Evolutionary conservation across 2,888 invertebrate species (phyloP), one percentile per base, ranked within the genome.

Genomic region (Sclerodermus sp.): DNA sequence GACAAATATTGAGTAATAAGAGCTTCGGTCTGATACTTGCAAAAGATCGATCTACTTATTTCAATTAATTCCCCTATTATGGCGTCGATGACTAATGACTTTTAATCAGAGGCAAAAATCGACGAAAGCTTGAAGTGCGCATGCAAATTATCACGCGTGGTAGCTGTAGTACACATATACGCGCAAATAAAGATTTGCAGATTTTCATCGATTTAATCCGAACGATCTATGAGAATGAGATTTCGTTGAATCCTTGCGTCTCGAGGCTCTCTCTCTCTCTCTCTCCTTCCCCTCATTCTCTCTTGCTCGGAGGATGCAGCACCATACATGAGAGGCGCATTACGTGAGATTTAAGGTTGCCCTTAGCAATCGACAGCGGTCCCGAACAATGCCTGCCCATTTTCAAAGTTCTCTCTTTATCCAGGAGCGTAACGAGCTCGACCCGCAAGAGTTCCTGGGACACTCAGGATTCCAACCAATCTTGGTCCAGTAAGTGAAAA

Each of bases 321-420:
- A n/a, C n/a, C 45, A 46, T 45, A 51, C 39, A 42, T 44, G 49
- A 47, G 51, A 49, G 53, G 51, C 55, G 55, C 62, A 64, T 68
- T 66, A 66, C 59, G 57, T 58, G 62, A 64, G 68, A 69, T 68
- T 69, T 64, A 60, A 64, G 58, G 57, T 60, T 52, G 56, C 61
- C 56, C 55, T 62, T 55, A 52, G 49, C 58, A 56, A 58, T 58
- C 60, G 60, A 58, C 60, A 52, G 53, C 48, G 54, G 51, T 45
- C 43, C 54, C 53, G 45, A 63, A 63, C 63, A 63, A 63, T 66
- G 60, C 51, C 51, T 51, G 55, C 41, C 60, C 53, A 49, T 51
- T 65, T 66, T 63, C 58, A 57, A 51, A 53, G 51, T 14, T 12
- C 34, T 34, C 31, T 31, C 34, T 14, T 64, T 57, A 64, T 52